Base-by-base conservation (phyloP, 2,888 invertebrate genomes). In the Trissolcus brochymenae region DNA sequence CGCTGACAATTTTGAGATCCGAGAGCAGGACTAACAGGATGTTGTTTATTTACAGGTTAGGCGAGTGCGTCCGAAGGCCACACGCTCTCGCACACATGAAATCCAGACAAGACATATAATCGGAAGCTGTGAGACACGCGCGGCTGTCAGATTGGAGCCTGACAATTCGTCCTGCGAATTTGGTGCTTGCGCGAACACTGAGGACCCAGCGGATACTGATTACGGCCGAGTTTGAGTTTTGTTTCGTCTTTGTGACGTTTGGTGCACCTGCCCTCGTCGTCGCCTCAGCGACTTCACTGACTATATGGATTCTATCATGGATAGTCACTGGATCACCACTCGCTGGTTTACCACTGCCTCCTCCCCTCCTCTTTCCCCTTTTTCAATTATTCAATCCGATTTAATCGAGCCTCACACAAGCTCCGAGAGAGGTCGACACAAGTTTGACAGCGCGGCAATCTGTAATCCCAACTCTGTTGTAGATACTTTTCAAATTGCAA, bases 151-250 rank as follows among this genome's bases (percentile, higher is more conserved):
- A 43, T 51, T 41, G 57, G 57, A 25, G 59, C 54, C 46, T 40
- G 25, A 68, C 54, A 61, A 68, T 60, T 54, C 59, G 53, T 9
- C 60, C 67, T 46, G 59, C 67, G 67, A 60, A 61, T 61, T 49
- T n/a, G 7, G 54, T 67, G 11, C 35, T 11, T 60, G 50, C 61
- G 29, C 51, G 49, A 11, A 54, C 61, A 55, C 60, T 61, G 55
- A 46, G 60, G 51, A 59, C 35, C 35, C 9, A 57, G 46, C 46
- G 25, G 46, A 14, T 61, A 61, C 61, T 61, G 61, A 29, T 6
- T 25, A 25, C 25, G 25, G 9, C 9, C 35, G 35, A 35, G 35
- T 35, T 35, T 35, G 9, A 35, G 9, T 35, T 35, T 35, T 11
- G 7, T 35, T 29, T 35, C 35, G 35, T 35, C 35, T 35, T 46